Evolutionary conservation across 2,888 invertebrate species (phyloP).

Genomic region (Aphodius granarius): DNA sequence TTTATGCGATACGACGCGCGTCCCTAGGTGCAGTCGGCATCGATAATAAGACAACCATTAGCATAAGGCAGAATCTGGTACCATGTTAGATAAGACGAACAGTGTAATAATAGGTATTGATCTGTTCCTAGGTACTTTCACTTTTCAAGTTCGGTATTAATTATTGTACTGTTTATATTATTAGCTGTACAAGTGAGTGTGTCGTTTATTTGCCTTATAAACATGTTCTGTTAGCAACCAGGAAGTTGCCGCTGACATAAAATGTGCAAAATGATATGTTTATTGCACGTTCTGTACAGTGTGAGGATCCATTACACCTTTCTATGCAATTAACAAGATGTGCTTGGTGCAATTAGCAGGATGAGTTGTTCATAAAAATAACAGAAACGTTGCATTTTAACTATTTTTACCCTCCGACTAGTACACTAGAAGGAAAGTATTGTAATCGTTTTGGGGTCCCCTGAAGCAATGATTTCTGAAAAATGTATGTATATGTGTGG

Average conservation of each 20-base stretch:
- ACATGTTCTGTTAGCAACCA: neutral
- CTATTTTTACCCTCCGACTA: too few relatives aligned
- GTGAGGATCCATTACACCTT: neutral
- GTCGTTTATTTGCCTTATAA: neutral
- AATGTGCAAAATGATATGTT: neutral
- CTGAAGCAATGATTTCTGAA: too few relatives aligned
- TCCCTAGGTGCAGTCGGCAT: neutral
- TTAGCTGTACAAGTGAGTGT: neutral
- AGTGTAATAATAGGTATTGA: neutral
- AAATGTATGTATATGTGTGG: too few relatives aligned
- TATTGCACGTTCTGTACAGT: neutral
- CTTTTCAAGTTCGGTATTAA: neutral
- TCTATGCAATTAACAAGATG: neutral
- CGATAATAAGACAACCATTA: neutral
- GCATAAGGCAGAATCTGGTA: neutral
- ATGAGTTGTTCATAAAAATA: too few relatives aligned
- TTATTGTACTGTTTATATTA: neutral
- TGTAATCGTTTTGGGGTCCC: too few relatives aligned
- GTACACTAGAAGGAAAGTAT: too few relatives aligned
- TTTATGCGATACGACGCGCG: neutral
- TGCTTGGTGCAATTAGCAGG: too few relatives aligned
- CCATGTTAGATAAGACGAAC: neutral
- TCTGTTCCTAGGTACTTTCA: neutral
- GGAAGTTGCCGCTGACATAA: neutral
- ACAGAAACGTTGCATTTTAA: too few relatives aligned